These are phyloP conservation scores for Monopterus albus DNA, from an alignment of 2,113 vertebrate genomes.

Conservation along the genomic window DNA sequence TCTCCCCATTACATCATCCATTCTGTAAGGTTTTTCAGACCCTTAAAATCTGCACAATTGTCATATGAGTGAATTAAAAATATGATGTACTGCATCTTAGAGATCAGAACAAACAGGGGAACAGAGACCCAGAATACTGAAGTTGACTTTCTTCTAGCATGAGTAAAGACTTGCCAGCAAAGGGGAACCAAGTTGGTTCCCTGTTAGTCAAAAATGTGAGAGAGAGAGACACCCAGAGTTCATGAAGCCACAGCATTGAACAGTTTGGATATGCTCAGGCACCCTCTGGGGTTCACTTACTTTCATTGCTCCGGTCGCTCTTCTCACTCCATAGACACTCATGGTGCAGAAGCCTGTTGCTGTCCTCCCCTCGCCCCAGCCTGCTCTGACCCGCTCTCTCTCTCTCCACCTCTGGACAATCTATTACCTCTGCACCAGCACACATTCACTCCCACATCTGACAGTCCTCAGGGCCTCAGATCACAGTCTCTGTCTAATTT, in stretches of 20 bases:
- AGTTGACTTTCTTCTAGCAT: no score
- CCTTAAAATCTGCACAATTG: no score
- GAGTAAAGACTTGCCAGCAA: slow-evolving; percentile 15
- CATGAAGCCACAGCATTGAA: slow-evolving; percentile 43
- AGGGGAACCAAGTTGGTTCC: no score
- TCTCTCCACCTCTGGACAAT: slow-evolving; percentile 31
- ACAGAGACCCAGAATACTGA: no score
- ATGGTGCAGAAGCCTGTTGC: slow-evolving; percentile 27
- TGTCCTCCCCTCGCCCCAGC: slow-evolving; percentile 5
- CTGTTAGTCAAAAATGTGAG: no score
- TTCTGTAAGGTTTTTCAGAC: no score
- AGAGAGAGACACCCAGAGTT: slow-evolving; percentile 12
- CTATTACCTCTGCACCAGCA: slow-evolving; percentile 52
- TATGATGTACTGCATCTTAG: no score
- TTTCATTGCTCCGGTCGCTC: slow-evolving; percentile 61
- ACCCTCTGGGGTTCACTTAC: slow-evolving; percentile 65
- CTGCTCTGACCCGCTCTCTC: slow-evolving; percentile 10
- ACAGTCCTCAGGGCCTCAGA: slow-evolving; percentile 39
- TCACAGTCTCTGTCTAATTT: slow-evolving; percentile 69
- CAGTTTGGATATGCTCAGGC: slow-evolving; percentile 37
- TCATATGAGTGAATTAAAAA: no score
- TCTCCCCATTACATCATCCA: no score
- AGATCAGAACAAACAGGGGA: no score
- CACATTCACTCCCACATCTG: slow-evolving; percentile 34
- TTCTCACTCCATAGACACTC: slow-evolving; percentile 25